Evolutionary conservation across 2,797 vertebrate genomes (phyloP), one percentile per base, ranked within the genome.

Genomic region (Microchirus variegatus): DNA sequence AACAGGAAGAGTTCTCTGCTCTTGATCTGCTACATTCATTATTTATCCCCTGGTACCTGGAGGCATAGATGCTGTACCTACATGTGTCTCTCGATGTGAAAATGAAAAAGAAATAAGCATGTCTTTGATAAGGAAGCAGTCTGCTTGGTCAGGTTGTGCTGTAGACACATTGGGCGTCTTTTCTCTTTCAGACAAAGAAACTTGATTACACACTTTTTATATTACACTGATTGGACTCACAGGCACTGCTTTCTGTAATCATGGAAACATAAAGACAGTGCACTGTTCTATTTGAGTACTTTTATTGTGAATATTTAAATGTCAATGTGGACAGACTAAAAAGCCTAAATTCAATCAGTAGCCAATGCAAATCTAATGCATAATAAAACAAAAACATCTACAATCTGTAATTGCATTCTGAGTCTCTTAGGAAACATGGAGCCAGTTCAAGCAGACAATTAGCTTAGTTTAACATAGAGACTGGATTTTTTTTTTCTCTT

Each of bases 21-120:
- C 59, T 65, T 76, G 66, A 81, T 74, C 65, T 81, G 61, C 78
- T 72, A 71, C 70, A 85, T 81, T 61, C 70, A 79, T 87, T 90
- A 89, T 89, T 88, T 83, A 90, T 87, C 70, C 83, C 69, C 56
- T 56, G 79, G 86, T 85, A 83, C 85, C 60, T 63, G 55, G 53
- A 63, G 55, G 73, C 70, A 66, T 70, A 60, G 45, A 41, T 46
- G 55, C n/a, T 50, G 52, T 71, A 43, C 52, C 51, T 57, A 43
- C 50, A 65, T 58, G 61, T 56, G 52, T 64, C 52, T 43, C 71
- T 72, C 44, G 36, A 69, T 75, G 64, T 73, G 69, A 31, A 64
- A 45, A 70, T 82, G 59, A n/a, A 76, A 50, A 59, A 63, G 63
- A 66, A 58, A 79, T 67, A 59, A 53, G 9, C 63, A 5, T 3